Base-by-base conservation (phyloP, 2,888 invertebrate species). In the Drosophila tripunctata region DNA sequence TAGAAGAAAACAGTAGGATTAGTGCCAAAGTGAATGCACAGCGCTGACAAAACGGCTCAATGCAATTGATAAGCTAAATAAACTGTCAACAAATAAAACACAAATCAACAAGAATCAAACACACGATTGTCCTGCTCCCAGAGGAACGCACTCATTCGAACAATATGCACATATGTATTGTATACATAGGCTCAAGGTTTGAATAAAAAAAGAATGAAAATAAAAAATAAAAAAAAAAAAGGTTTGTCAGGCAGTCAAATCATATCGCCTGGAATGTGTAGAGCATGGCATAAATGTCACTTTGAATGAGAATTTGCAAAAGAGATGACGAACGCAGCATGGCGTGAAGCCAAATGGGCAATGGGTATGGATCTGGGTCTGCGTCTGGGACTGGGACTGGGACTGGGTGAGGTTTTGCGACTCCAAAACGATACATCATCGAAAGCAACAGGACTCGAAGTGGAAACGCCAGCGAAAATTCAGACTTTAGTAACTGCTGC, bases 271-370 rank as follows among this genome's bases (percentile, higher is more conserved):
- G 82, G 86, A 78, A 88, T 76, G 82, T 86, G 86, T 87, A 84
- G 80, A 76, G 87, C 89, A 89, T 83, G 90, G 90, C 77, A 89
- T 89, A 90, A 89, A 89, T 90, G 90, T 89, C 89, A 89, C 90
- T 87, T 89, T 78, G 80, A 83, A 90, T 89, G 80, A 81, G 87
- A 80, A 79, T 87, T 80, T 82, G 84, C 78, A 61, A 73, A 54
- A 57, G 75, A 78, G 87, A 86, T 67, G 88, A 87, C 79, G 82
- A 88, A 79, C 78, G 78, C 82, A 84, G 68, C 84, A 52, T 82
- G 63, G 85, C 88, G 71, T 88, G 79, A 87, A 88, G 66, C 63
- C 68, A 61, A 81, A 75, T 68, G 73, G 67, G 47, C 61, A 77
- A 66, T 54, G 67, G 19, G 21, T 14, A 33, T 57, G 52, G 21